phyloP scores from a whole-genome alignment of 2,888 invertebrate species.

The Stictocephala bisonia region DNA sequence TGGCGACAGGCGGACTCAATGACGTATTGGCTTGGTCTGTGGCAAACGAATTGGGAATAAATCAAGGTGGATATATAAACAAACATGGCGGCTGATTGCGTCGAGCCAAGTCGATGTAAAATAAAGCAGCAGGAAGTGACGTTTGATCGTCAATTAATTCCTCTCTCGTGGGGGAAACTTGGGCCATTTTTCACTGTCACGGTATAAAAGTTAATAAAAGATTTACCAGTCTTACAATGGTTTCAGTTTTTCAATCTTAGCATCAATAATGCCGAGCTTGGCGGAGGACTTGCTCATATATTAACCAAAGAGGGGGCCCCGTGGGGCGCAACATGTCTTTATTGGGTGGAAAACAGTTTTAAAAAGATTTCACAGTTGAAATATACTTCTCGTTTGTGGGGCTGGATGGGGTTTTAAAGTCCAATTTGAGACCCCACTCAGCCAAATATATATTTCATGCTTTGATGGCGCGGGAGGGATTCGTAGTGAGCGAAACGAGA shows the following conservation, averaged over 20 bases:
- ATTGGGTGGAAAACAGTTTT: not conserved
- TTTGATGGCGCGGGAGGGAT: too few relatives aligned
- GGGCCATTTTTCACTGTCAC: conserved; percentile 43
- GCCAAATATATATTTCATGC: too few relatives aligned
- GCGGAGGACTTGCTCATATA: not conserved
- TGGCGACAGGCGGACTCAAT: conserved; percentile 21
- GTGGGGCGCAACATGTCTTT: not conserved
- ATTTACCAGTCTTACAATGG: conserved; percentile 42
- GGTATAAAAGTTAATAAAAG: conserved; percentile 44
- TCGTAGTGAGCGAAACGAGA: too few relatives aligned
- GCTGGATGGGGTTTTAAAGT: too few relatives aligned
- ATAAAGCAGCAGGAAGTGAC: conserved; percentile 27
- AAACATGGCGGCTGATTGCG: conserved; percentile 23
- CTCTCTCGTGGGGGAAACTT: conserved; percentile 26
- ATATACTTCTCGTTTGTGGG: not conserved
- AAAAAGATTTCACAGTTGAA: conserved; percentile 4
- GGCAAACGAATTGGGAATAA: conserved; percentile 2
- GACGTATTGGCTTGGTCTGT: not conserved
- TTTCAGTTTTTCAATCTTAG: conserved; percentile 41
- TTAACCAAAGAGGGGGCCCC: conserved; percentile 16
- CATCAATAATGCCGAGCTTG: conserved; percentile 41
- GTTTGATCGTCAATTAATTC: conserved; percentile 20
- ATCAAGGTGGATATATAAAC: conserved; percentile 5
- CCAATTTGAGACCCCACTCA: too few relatives aligned
- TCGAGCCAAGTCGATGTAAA: conserved; percentile 3